Evolutionary conservation across 2,113 vertebrate genomes (phyloP), one percentile per base, ranked within the genome.

Genomic region (Sturnus vulgaris): DNA sequence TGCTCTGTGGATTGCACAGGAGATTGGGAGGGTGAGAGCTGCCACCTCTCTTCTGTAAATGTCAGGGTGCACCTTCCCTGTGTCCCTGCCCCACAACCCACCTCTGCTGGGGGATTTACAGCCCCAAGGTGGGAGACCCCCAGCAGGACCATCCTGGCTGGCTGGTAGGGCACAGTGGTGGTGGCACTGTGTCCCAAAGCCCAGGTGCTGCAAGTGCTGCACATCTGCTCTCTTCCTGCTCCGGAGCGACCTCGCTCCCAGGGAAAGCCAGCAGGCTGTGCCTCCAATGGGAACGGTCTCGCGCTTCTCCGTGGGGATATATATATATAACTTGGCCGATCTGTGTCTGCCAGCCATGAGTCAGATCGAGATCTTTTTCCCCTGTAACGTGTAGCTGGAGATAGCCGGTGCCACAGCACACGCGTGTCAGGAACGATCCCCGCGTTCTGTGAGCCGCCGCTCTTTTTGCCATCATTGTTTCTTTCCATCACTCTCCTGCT

Each of bases 391-490:
- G 92, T 70, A 95, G 91, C 93, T 39, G 93, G 97, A 94, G 95
- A 95, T 86, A 83, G 91, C 90, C 39, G 30, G 87, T 81, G 59
- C 93, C 83, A 91, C 77, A 63, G 93, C 91, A 91, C 94, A 95
- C 53, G 75, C 56, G 93, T 88, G 95, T 92, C 96, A 92, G 88
- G 50, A 92, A 33, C 27, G 40, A 96, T 96, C 87, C 96, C 72
- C 5, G 40, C 64, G 46, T 82, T 96, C 72, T 21, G 73, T 72
- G 93, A 97, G 86, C 95, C 39, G 47, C 59, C 6, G 83, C 86
- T 96, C 97, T 96, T 96, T 97, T 89, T 88, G 88, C 93, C 86
- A 92, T 97, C 95, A 76, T 91, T 96, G 83, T 97, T 96, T 93
- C 95, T 91, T 96, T 96, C 93, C 94, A 76, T 97, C 91, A 84